Evolutionary conservation across 2,797 vertebrate genomes (phyloP).

Genomic region (Melanotaenia maccullochi): DNA sequence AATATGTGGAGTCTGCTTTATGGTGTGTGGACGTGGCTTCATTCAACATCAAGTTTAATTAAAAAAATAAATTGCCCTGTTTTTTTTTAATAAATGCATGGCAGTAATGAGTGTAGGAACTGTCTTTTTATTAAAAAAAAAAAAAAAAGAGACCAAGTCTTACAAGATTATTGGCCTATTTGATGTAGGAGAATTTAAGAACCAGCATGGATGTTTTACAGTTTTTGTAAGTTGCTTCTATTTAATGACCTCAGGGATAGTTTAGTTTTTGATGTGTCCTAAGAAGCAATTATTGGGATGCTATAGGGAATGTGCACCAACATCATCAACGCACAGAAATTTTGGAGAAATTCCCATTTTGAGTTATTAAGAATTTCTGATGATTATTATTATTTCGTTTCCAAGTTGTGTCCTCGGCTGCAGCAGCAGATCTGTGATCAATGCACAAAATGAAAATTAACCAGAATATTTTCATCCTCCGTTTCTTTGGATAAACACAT

Average conservation of each 20-base stretch:
- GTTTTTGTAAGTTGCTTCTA: not conserved
- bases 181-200: conserved; percentile 32
- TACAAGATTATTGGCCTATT: conserved; percentile 45
- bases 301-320: not conserved
- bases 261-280: conserved; percentile 8
- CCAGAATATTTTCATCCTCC: too few relatives aligned
- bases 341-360: too few relatives aligned
- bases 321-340: too few relatives aligned
- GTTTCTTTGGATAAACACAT: too few relatives aligned
- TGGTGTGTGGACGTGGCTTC: not conserved
- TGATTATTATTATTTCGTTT: too few relatives aligned
- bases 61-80: not conserved
- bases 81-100: too few relatives aligned
- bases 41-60: not conserved
- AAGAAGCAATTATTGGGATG: not conserved
- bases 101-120: not conserved
- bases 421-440: too few relatives aligned
- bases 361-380: too few relatives aligned
- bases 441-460: too few relatives aligned
- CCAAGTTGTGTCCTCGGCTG: too few relatives aligned
- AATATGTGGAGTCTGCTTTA: too few relatives aligned
- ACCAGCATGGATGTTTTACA: not conserved
- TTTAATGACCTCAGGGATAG: conserved; percentile 25
- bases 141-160: not conserved
- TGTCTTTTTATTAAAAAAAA: too few relatives aligned